Evolutionary conservation across 2,888 invertebrate genomes (phyloP).

Genomic region (Apoda limacodes): DNA sequence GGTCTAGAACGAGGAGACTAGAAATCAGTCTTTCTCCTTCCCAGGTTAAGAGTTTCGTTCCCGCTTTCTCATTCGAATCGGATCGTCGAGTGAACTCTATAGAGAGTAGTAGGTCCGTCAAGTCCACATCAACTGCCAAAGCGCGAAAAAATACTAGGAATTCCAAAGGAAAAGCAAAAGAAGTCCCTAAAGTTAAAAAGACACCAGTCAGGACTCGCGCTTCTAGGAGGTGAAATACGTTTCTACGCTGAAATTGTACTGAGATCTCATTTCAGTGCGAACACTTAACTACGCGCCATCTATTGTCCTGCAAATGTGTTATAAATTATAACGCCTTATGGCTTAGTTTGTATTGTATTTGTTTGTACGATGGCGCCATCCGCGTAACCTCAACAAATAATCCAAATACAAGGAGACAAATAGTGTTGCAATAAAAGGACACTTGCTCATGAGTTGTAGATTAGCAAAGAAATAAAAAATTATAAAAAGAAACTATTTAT

Average conservation of each 20-base stretch:
- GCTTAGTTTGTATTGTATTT: constrained; percentile 26
- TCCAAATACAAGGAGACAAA: constrained; percentile 35
- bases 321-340: constrained; percentile 30
- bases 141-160: constrained; percentile 21
- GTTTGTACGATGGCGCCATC: constrained; percentile 22
- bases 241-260: too few species aligned
- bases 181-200: constrained; percentile 33
- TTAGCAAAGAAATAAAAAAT: constrained; percentile 16
- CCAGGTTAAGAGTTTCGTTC: constrained; percentile 35
- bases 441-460: constrained; percentile 35
- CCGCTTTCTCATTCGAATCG: constrained; percentile 48
- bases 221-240: constrained; percentile 39
- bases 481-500: constrained; percentile 31
- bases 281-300: too few species aligned
- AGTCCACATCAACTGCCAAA: not conserved
- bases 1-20: constrained; percentile 41
- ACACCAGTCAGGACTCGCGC: constrained; percentile 34
- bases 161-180: constrained; percentile 16
- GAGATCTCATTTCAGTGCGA: too few species aligned
- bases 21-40: constrained; percentile 52
- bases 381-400: constrained; percentile 38
- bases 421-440: constrained; percentile 43
- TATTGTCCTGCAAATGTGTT: too few species aligned
- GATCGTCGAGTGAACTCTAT: constrained; percentile 39
- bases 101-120: constrained; percentile 36